These are phyloP conservation scores for Sebastes kiyomatsui DNA, from an alignment of 2,797 vertebrate species.

Conservation along the genomic window DNA sequence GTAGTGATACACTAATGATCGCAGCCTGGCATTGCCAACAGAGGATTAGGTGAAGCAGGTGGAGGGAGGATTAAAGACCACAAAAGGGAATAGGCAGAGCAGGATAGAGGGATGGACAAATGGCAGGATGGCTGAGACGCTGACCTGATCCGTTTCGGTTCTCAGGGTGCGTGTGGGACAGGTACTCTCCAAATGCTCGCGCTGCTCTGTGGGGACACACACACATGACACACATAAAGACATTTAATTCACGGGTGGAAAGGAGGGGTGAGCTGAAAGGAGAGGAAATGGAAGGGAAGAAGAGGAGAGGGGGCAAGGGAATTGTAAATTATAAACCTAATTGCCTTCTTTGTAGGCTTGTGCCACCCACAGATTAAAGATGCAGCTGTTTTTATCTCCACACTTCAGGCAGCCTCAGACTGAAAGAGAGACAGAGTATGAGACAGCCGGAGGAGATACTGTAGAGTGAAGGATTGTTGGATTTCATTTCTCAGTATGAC, in stretches of 20 bases:
- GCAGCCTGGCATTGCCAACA: conserved; percentile 47
- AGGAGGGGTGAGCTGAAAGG: conserved; percentile 26
- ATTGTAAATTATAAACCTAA: conserved; percentile 73
- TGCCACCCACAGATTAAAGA: conserved; percentile 77
- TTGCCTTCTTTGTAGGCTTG: conserved; percentile 73
- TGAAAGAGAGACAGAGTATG: conserved; percentile 31
- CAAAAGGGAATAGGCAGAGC: conserved; percentile 31
- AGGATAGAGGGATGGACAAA: conserved; percentile 47
- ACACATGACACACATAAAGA: conserved; percentile 70
- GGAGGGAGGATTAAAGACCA: conserved; percentile 41
- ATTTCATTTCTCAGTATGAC: conserved; percentile 52
- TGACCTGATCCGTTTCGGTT: conserved; percentile 96
- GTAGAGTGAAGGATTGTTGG: conserved; percentile 22
- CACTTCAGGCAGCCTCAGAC: conserved; percentile 61
- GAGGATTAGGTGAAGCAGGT: conserved; percentile 46
- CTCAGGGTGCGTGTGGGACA: conserved; percentile 95
- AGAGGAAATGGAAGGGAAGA: conserved; percentile 32
- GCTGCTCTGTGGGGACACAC: conserved; percentile 89
- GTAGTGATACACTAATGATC: conserved; percentile 42
- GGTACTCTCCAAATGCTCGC: conserved; percentile 96
- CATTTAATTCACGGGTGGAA: conserved; percentile 65
- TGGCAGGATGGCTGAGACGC: conserved; percentile 66
- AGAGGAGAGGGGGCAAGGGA: conserved; percentile 42
- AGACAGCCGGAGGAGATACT: conserved; percentile 46
- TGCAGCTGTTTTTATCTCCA: conserved; percentile 73